phyloP scores from a whole-genome alignment of 2,797 vertebrate genomes.

The Melopsittacus undulatus region DNA sequence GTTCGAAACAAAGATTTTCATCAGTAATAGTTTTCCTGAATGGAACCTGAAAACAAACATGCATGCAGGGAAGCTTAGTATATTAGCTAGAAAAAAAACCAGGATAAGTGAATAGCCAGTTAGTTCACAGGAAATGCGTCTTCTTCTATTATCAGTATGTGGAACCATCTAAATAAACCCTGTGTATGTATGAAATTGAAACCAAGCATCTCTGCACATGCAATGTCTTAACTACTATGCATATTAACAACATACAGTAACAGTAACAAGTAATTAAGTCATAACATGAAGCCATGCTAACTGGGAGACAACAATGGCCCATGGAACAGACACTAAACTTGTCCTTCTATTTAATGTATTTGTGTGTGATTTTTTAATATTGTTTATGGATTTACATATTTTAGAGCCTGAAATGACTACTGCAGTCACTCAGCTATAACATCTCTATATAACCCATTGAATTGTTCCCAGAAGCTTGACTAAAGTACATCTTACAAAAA shows the following conservation, averaged over 20 bases:
- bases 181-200: not conserved
- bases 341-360: not conserved
- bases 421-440: not conserved
- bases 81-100: not conserved
- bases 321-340: not conserved
- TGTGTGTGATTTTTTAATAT: not conserved
- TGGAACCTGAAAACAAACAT: constrained; percentile 20
- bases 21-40: constrained; percentile 36
- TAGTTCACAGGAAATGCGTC: not conserved
- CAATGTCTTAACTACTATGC: not conserved
- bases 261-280: not conserved
- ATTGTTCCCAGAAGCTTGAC: not conserved
- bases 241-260: not conserved
- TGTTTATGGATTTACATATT: not conserved
- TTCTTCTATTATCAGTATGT: not conserved
- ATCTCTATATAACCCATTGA: not conserved
- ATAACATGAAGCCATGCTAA: not conserved
- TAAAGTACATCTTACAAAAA: not conserved
- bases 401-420: not conserved
- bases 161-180: not conserved
- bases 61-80: not conserved
- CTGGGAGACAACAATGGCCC: not conserved
- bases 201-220: not conserved
- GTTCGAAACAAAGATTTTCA: constrained; percentile 31
- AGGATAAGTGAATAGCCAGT: not conserved